phyloP scores from a whole-genome alignment of 1,140 invertebrate species.

The Brachionus calyciflorus region DNA sequence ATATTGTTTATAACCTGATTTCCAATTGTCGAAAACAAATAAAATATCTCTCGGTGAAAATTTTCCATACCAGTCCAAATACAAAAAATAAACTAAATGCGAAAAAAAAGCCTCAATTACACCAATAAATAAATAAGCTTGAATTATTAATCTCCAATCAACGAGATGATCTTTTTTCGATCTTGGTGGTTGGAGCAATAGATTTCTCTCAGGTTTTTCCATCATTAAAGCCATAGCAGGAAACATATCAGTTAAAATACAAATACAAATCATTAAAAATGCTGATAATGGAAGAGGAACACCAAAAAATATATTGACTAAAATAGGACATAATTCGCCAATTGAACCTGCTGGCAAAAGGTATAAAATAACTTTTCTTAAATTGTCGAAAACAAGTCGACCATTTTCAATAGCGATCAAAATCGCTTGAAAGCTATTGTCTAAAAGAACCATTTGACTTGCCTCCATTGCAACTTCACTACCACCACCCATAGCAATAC shows the following conservation, averaged over 20 bases:
- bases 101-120: neutral
- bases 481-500: constrained; percentile 9
- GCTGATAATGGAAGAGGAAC: neutral
- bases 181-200: neutral
- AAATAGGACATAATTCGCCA: neutral
- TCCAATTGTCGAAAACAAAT: neutral
- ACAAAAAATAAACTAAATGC: neutral
- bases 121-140: neutral
- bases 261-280: neutral
- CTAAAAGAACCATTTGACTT: neutral
- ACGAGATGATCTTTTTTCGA: neutral
- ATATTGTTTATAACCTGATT: neutral
- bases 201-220: neutral
- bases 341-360: neutral
- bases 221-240: neutral
- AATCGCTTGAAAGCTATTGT: neutral
- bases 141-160: neutral
- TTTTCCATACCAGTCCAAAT: too few relatives aligned
- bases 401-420: neutral
- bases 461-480: constrained; percentile 9
- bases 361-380: neutral
- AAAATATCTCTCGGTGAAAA: neutral
- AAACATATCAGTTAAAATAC: neutral
- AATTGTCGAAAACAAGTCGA: neutral
- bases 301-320: neutral